phyloP scores from a whole-genome alignment of 2,113 vertebrate genomes.

The Otocyon megalotis region DNA sequence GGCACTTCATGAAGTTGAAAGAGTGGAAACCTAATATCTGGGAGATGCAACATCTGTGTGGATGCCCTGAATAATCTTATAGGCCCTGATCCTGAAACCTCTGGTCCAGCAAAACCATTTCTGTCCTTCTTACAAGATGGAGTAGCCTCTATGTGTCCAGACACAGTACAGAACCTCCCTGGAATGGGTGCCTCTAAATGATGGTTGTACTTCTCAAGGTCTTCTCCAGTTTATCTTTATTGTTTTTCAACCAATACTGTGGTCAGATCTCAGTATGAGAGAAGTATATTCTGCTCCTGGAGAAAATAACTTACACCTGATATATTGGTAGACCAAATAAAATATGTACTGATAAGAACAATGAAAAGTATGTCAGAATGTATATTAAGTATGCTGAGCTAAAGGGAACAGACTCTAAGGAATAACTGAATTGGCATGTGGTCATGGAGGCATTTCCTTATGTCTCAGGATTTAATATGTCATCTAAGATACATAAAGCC shows the following conservation, averaged over 20 bases:
- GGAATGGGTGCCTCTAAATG: too few species aligned
- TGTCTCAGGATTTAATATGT: background rate
- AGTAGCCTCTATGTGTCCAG: background rate
- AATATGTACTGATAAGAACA: background rate
- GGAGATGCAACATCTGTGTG: background rate
- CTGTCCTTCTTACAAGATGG: background rate
- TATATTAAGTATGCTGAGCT: background rate
- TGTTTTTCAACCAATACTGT: background rate
- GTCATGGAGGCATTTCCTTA: background rate
- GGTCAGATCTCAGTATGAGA: background rate
- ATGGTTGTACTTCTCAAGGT: background rate
- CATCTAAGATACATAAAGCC: background rate
- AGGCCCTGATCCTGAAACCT: background rate
- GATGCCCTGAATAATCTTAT: background rate
- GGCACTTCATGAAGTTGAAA: background rate
- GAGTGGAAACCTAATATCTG: background rate
- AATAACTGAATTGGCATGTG: background rate
- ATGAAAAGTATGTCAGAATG: background rate
- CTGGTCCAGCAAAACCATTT: background rate
- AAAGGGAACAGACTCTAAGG: background rate
- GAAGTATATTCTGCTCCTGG: background rate
- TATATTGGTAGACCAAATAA: background rate
- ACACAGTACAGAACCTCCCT: background rate
- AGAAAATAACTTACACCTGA: background rate
- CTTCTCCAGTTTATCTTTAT: background rate